Base-by-base conservation (phyloP, 2,113 vertebrate genomes). In the Tenrec ecaudatus region DNA sequence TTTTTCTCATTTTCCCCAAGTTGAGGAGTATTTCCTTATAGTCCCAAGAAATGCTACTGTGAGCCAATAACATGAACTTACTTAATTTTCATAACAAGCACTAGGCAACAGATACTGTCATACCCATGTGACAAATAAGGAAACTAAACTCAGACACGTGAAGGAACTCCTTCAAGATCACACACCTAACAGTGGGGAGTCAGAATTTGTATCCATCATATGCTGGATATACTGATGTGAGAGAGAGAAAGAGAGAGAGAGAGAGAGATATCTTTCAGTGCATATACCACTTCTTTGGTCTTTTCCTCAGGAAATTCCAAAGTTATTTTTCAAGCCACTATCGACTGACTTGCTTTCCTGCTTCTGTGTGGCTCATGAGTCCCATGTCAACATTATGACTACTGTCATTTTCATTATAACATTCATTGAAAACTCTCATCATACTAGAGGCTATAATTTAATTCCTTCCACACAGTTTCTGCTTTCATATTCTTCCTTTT, bases 391-490 rank as follows among this genome's bases (percentile, higher is more conserved):
- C 58, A 12, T 94, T 36, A 60, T 78, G 60, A 76, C 64, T 57
- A 66, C 47, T 71, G 2, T 93, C 43, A 60, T 85, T 95, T 89
- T 93, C 78, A 78, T 88, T 82, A 78, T 53, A n/a, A 79, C 71
- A 73, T 40, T 81, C 81, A n/a, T 29, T 86, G 66, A 81, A 89
- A 92, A 17, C 29, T 79, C 12, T 82, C 88, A 22, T 2, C 0
- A 29, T 73, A 4, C 36, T 22, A 3, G n/a, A 29, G 27, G 23
- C n/a, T 91, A 75, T 47, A 64, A 68, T 88, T 84, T 89, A 89
- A 87, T 69, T 76, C 4, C 31, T 57, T 58, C 36, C 8, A 8
- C 60, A 62, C 27, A 82, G n/a, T 78, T 78, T 86, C 64, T 93
- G 33, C 22, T 29, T 64, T 27, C 20, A 93, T 31, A 75, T 23